These are phyloP conservation scores for Eublepharis macularius DNA, from an alignment of 2,113 vertebrate species.

Conservation along the genomic window DNA sequence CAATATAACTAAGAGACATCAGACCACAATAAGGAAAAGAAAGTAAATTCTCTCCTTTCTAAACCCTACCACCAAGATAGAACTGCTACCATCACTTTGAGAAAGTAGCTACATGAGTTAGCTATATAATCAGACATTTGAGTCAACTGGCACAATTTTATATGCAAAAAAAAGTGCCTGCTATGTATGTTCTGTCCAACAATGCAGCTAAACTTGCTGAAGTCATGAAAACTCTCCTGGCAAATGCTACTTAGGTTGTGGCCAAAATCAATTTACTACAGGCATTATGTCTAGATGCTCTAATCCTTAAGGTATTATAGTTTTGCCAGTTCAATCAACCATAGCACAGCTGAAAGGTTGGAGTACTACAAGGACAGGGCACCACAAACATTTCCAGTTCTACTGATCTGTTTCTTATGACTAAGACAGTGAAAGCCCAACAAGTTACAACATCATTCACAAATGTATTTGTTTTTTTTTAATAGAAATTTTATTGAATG, in stretches of 20 bases:
- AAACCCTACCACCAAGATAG: not conserved
- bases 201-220: not conserved
- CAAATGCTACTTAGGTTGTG: constrained; percentile 10
- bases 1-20: not conserved
- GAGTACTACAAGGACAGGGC: not conserved
- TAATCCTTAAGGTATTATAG: not conserved
- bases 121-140: not conserved
- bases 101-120: not conserved
- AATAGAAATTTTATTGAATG: too few species aligned
- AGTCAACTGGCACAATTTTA: constrained; percentile 21
- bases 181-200: constrained; percentile 16
- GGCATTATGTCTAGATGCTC: not conserved
- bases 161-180: constrained; percentile 18
- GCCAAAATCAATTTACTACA: not conserved
- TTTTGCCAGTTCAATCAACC: not conserved
- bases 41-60: not conserved
- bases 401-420: not conserved
- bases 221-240: not conserved
- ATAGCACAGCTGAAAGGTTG: not conserved
- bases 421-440: constrained; percentile 25
- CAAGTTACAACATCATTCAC: constrained; percentile 58
- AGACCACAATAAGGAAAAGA: not conserved
- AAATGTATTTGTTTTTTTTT: too few species aligned
- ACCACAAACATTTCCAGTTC: constrained; percentile 63
- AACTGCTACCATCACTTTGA: not conserved